Percentiles rank a stretch among this genome's conserved stretches.
phyloP scores from a whole-genome alignment of 2,113 vertebrate genomes.

The Lota lota region DNA sequence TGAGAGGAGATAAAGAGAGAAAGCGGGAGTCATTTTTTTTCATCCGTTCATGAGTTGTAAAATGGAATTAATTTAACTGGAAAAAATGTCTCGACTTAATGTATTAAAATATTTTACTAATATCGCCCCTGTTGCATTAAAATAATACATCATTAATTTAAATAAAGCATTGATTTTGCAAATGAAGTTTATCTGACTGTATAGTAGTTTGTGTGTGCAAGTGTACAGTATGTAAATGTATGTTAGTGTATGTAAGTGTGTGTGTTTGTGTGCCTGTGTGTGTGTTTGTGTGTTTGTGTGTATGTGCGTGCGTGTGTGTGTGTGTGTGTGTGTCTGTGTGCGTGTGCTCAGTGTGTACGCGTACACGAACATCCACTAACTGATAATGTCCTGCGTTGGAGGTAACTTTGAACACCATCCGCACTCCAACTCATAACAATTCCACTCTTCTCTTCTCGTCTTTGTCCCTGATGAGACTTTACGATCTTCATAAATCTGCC shows the following conservation, averaged over 20 bases:
- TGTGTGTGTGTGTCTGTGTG: no score
- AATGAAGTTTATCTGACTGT: slow-evolving; percentile 24
- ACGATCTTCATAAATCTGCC: slow-evolving; percentile 73
- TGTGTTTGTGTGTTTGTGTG: neutral
- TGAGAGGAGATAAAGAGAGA: slow-evolving; percentile 34
- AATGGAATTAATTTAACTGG: slow-evolving; percentile 72
- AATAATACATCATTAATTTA: slow-evolving; percentile 76
- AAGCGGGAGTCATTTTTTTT: slow-evolving; percentile 70
- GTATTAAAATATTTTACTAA: slow-evolving; percentile 55
- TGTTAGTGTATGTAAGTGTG: slow-evolving; percentile 10
- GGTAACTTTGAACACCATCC: no score
- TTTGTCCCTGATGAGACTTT: slow-evolving; percentile 71
- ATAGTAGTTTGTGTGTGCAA: no score
- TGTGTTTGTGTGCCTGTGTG: slow-evolving; percentile 38
- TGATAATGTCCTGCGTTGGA: no score
- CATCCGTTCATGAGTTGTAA: slow-evolving; percentile 75
- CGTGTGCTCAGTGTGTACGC: no score
- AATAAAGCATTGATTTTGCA: slow-evolving; percentile 72
- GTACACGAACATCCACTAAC: no score
- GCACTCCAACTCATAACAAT: slow-evolving; percentile 37
- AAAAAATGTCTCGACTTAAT: slow-evolving; percentile 85
- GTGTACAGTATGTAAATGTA: neutral
- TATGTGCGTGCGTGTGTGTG: slow-evolving; percentile 16
- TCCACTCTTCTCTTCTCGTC: no score
- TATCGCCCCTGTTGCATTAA: slow-evolving; percentile 27